phyloP scores from a whole-genome alignment of 2,113 vertebrate species.

The Agelaius phoeniceus region DNA sequence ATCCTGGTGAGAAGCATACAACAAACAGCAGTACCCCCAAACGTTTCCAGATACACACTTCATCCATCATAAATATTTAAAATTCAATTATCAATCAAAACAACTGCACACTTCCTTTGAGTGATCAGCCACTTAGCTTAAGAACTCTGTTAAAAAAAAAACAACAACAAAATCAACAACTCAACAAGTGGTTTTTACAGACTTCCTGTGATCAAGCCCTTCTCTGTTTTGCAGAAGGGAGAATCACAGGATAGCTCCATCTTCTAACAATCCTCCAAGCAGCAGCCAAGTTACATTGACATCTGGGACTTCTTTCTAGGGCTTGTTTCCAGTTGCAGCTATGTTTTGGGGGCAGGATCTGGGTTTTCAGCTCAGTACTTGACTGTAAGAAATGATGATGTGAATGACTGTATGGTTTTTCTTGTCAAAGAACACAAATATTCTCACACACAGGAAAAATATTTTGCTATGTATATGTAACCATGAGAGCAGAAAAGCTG shows the following conservation, averaged over 20 bases:
- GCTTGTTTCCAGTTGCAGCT: background rate
- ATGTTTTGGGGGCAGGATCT: background rate
- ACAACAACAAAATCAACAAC: background rate
- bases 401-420: background rate
- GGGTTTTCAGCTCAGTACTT: background rate
- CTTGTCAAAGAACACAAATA: background rate
- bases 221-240: background rate
- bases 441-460: background rate
- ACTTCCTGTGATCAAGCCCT: background rate
- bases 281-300: background rate
- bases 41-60: background rate
- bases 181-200: background rate
- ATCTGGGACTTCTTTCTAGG: background rate
- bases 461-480: background rate
- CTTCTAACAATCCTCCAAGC: background rate
- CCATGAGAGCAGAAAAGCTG: background rate
- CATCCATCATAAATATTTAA: constrained; percentile 65
- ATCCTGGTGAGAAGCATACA: constrained; percentile 9
- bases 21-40: background rate
- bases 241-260: background rate
- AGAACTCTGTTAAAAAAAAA: background rate
- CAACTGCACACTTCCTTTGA: constrained; percentile 44
- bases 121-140: constrained; percentile 60
- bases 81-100: constrained; percentile 66
- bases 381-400: background rate